Evolutionary conservation across 2,113 vertebrate genomes (phyloP), one percentile per base, ranked within the genome.

Genomic region (Holacanthus passer): DNA sequence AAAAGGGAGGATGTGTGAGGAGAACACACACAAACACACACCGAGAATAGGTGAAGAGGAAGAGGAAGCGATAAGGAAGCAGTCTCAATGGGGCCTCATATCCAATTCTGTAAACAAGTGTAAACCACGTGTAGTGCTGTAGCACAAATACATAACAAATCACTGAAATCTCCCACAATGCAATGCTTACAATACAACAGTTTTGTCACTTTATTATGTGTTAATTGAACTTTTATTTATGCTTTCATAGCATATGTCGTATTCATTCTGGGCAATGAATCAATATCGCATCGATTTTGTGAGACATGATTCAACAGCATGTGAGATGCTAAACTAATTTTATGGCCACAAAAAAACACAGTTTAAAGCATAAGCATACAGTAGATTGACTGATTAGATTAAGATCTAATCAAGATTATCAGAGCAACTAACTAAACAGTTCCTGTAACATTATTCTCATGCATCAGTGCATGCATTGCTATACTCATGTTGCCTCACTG

Each of bases 1-100:
- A 88, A 92, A 84, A 81, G 79, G 89, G 88, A 86, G 88, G 74
- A 88, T 77, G 86, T 90, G 79, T 80, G 60, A 88, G 73, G 59
- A 73, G 66, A 88, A 84, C 81, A 78, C 71, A 81, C 64, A 85
- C 59, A 82, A 68, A 75, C 79, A 79, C 63, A 80, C 85, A 85
- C 77, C 81, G 89, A 91, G 90, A 91, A 94, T 87, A 89, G 89
- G 86, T 85, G 58, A 78, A 39, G 72, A 84, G 88, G 85, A 92
- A 91, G 67, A 84, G 89, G 91, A 94, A 91, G 87, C 35, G 65
- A 91, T 91, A 86, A 73, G 77, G 83, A 93, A 86, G 67, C 55
- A 3, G 50, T 83, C 81, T 89, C 86, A 85, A 68, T 52, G 71
- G 87, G 83, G 72, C 80, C 72, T 72, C 59, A 24, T 62, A 77